A percentile compares a stretch with the other conserved stretches of the same genome.
phyloP scores from a whole-genome alignment of 2,888 invertebrate species.

The Zelleria hepariella region DNA sequence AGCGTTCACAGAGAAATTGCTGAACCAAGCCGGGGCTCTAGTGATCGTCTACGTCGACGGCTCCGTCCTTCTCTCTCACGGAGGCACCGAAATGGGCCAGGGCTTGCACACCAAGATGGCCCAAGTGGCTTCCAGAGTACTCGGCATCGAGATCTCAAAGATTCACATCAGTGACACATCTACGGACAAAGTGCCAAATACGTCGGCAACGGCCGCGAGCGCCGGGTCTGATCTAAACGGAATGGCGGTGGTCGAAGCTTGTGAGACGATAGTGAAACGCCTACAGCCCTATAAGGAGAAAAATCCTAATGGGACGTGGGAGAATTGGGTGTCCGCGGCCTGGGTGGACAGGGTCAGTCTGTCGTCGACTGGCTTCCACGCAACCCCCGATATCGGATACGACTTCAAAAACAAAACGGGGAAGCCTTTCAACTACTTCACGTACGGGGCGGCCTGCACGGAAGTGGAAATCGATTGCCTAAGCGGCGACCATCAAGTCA shows the following conservation, averaged over 20 bases:
- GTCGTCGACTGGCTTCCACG: constrained; percentile 87
- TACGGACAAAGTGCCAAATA: constrained; percentile 93
- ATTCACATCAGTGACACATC: constrained; percentile 88
- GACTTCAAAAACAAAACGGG: constrained; percentile 80
- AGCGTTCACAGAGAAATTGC: constrained; percentile 79
- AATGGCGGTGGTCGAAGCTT: constrained; percentile 90
- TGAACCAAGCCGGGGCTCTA: constrained; percentile 91
- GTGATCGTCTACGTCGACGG: constrained; percentile 91
- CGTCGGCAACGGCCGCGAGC: constrained; percentile 91
- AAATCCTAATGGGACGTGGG: constrained; percentile 86
- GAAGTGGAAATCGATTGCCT: constrained; percentile 95
- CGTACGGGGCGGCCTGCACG: constrained; percentile 87
- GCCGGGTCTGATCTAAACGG: constrained; percentile 92
- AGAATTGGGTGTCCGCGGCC: constrained; percentile 84
- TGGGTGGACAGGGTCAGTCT: constrained; percentile 83
- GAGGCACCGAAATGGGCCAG: constrained; percentile 98
- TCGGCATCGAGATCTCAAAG: constrained; percentile 78
- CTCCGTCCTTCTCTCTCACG: constrained; percentile 89
- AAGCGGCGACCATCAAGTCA: constrained; percentile 92
- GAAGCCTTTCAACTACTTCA: constrained; percentile 85
- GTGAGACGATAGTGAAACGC: constrained; percentile 79
- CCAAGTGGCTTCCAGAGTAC: constrained; percentile 84
- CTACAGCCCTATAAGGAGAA: constrained; percentile 81
- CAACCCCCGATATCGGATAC: constrained; percentile 81
- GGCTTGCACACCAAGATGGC: constrained; percentile 97